phyloP scores from a whole-genome alignment of 2,888 invertebrate species.

The Lasius platythorax region DNA sequence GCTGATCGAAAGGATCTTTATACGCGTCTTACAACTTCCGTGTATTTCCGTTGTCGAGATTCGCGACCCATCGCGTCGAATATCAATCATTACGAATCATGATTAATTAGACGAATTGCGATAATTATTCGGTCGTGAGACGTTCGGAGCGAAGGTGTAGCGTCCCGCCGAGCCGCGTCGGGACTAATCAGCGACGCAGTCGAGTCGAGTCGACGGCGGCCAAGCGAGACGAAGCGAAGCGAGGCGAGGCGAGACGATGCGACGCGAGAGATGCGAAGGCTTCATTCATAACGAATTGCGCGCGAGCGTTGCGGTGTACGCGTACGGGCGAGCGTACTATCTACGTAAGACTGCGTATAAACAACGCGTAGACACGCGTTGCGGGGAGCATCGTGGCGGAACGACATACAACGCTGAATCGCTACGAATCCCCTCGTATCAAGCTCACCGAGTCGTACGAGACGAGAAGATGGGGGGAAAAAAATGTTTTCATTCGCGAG shows the following conservation, averaged over 20 bases:
- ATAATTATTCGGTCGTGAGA: slow-evolving; percentile 24
- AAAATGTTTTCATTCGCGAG: slow-evolving; percentile 16
- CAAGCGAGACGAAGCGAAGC: slow-evolving; percentile 35
- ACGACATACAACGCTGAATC: neutral
- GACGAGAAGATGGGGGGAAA: neutral
- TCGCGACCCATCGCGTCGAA: neutral
- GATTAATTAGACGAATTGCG: slow-evolving; percentile 7
- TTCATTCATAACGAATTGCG: slow-evolving; percentile 63
- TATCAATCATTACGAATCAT: neutral
- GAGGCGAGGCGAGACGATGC: slow-evolving; percentile 4
- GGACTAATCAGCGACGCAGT: slow-evolving; percentile 17
- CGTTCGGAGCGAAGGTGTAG: neutral
- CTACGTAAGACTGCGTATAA: neutral
- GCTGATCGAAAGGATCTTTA: neutral
- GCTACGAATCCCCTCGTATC: neutral
- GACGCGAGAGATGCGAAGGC: slow-evolving; percentile 32
- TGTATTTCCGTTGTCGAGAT: neutral
- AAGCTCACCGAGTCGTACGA: neutral
- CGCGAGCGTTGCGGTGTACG: slow-evolving; percentile 35
- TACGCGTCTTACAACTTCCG: no score
- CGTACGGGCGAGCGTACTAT: slow-evolving; percentile 23
- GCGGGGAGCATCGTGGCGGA: neutral
- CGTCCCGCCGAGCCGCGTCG: neutral
- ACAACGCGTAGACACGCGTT: neutral
- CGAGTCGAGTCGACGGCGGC: neutral